Percentiles rank a stretch among this genome's conserved stretches.
Evolutionary conservation across 2,113 vertebrate genomes (phyloP).

Genomic region (Phalacrocorax brasilianus): DNA sequence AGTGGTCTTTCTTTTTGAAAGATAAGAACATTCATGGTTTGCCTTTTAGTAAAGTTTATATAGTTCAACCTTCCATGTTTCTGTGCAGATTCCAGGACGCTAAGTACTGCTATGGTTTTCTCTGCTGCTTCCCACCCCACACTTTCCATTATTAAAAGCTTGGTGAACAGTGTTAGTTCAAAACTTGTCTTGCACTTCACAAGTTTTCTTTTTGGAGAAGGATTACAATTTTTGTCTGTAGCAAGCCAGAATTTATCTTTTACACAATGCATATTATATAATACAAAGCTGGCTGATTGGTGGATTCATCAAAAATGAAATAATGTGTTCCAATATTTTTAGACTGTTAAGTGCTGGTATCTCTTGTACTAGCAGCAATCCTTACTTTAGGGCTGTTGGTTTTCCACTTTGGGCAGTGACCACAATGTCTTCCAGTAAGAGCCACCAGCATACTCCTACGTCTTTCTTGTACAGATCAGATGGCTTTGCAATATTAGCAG

Average conservation of each 20-base stretch:
- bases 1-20: not conserved
- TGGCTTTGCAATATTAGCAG: not conserved
- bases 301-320: constrained; percentile 19
- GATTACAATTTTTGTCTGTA: not conserved
- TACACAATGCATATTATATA: not conserved
- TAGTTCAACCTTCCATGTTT: not conserved
- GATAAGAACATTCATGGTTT: not conserved
- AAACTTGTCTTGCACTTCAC: not conserved
- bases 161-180: not conserved
- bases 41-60: not conserved
- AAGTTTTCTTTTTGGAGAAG: not conserved
- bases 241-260: constrained; percentile 3
- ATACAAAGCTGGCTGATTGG: not conserved
- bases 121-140: no score
- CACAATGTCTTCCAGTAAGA: not conserved
- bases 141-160: not conserved
- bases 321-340: not conserved
- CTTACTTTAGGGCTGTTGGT: not conserved
- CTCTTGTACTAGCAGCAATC: not conserved
- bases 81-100: not conserved
- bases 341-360: not conserved
- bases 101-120: not conserved
- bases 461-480: not conserved
- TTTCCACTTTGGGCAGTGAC: not conserved
- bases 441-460: not conserved